These are phyloP conservation scores for Drosophila antonietae DNA, from an alignment of 2,888 invertebrate genomes.

Conservation along the genomic window DNA sequence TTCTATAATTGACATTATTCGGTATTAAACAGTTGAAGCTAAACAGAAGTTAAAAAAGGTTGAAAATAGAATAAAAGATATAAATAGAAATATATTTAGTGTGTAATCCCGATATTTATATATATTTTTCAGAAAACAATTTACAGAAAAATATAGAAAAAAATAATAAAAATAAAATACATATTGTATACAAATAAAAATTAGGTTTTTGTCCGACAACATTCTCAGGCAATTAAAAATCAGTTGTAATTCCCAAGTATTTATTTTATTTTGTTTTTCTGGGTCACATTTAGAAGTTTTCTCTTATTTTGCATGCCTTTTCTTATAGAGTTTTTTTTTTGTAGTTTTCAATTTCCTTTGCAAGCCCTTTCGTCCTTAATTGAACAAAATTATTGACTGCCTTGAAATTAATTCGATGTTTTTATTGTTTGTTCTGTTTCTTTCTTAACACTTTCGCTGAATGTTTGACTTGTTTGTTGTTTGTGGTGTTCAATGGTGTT, in stretches of 20 bases:
- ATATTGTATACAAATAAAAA: too few relatives aligned
- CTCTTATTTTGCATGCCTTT: constrained; percentile 12
- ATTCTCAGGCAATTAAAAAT: background rate
- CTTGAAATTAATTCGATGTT: constrained; percentile 69
- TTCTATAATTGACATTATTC: background rate
- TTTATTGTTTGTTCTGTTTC: constrained; percentile 66
- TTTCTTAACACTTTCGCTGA: constrained; percentile 75
- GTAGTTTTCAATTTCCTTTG: constrained; percentile 33
- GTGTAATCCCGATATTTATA: too few relatives aligned
- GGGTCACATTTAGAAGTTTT: background rate
- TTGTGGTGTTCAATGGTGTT: constrained; percentile 78
- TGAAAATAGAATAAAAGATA: too few relatives aligned
- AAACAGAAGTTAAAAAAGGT: too few relatives aligned
- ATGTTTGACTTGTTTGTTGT: constrained; percentile 80
- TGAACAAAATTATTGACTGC: constrained; percentile 50
- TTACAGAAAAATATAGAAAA: background rate
- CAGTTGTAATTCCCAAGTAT: constrained; percentile 1
- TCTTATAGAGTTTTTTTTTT: constrained; percentile 14
- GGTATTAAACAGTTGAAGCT: background rate
- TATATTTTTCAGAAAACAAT: too few relatives aligned
- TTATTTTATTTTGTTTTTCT: background rate
- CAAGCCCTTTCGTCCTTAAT: constrained; percentile 19
- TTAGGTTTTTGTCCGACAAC: background rate
- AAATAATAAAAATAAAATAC: too few relatives aligned
- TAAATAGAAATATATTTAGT: too few relatives aligned